Percentiles rank a stretch among this genome's conserved stretches.
Conservation (phyloP, 1,140 invertebrate genomes). For the Drosophila tristis region DNA sequence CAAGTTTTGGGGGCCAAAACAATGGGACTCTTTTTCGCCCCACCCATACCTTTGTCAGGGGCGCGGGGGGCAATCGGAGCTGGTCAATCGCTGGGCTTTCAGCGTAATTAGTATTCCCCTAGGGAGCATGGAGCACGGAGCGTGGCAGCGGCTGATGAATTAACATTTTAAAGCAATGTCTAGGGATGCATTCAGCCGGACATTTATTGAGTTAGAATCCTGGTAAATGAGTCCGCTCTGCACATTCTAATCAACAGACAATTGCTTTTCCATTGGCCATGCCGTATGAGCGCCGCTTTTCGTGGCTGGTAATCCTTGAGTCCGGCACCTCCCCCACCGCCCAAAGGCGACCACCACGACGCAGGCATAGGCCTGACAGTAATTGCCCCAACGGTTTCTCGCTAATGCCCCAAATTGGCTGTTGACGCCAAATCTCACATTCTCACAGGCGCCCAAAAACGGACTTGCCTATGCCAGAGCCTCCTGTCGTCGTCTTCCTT, state of each 20-base stretch:
- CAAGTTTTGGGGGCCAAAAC: slow-evolving; percentile 52
- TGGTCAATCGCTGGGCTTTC: slow-evolving; percentile 36
- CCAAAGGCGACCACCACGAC: slow-evolving; percentile 30
- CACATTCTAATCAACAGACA: slow-evolving; percentile 42
- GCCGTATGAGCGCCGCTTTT: slow-evolving; percentile 47
- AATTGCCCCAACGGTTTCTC: slow-evolving; percentile 77
- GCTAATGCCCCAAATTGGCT: slow-evolving; percentile 80
- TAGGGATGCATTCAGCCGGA: slow-evolving; percentile 7
- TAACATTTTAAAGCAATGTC: slow-evolving; percentile 26
- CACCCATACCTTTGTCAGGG: too few species aligned
- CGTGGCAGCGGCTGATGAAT: not conserved
- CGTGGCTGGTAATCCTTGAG: slow-evolving; percentile 46
- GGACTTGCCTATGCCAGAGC: slow-evolving; percentile 3
- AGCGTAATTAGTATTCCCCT: slow-evolving; percentile 47
- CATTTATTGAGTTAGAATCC: slow-evolving; percentile 57
- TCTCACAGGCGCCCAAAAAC: slow-evolving; percentile 41
- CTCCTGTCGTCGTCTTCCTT: slow-evolving; percentile 8
- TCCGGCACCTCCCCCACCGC: slow-evolving; percentile 10
- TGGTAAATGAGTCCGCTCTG: not conserved
- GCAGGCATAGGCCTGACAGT: slow-evolving; percentile 58
- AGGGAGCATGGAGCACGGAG: too few species aligned
- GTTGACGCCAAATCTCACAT: slow-evolving; percentile 75
- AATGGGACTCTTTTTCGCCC: slow-evolving; percentile 52
- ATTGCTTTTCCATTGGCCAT: slow-evolving; percentile 55
- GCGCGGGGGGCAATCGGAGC: slow-evolving; percentile 14